Conservation (phyloP, 2,113 vertebrate genomes). For the Urocynchramus pylzowi region DNA sequence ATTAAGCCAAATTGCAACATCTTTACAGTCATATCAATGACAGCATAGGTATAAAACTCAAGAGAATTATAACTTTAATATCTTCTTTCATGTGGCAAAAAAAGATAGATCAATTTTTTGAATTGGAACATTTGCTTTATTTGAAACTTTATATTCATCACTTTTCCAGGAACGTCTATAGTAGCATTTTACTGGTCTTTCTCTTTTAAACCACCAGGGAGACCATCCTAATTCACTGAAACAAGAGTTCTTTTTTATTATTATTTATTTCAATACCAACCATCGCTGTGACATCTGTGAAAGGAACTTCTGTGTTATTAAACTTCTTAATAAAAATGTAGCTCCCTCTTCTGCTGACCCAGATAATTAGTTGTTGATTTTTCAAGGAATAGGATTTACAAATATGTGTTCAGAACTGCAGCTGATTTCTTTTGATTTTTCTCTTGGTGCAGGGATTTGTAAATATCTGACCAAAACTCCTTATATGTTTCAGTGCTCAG, state of each 20-base stretch:
- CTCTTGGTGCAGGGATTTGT: background rate
- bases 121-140: constrained; percentile 24
- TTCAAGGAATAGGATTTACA: background rate
- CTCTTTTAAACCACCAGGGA: background rate
- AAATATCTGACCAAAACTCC: background rate
- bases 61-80: constrained; percentile 18
- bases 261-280: constrained; percentile 23
- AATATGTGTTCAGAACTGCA: background rate
- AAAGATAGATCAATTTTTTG: constrained; percentile 21
- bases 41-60: background rate
- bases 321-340: constrained; percentile 37
- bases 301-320: background rate
- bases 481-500: background rate
- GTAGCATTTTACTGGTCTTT: background rate
- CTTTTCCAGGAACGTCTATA: background rate
- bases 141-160: constrained; percentile 24
- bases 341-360: constrained; percentile 64
- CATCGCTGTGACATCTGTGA: background rate
- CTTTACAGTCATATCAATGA: background rate
- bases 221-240: background rate
- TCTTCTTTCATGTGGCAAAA: background rate
- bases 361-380: constrained; percentile 36
- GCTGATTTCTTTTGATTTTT: background rate
- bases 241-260: background rate
- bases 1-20: background rate